phyloP scores from a whole-genome alignment of 1,140 invertebrate genomes.

The Lordiphosa mommai region DNA sequence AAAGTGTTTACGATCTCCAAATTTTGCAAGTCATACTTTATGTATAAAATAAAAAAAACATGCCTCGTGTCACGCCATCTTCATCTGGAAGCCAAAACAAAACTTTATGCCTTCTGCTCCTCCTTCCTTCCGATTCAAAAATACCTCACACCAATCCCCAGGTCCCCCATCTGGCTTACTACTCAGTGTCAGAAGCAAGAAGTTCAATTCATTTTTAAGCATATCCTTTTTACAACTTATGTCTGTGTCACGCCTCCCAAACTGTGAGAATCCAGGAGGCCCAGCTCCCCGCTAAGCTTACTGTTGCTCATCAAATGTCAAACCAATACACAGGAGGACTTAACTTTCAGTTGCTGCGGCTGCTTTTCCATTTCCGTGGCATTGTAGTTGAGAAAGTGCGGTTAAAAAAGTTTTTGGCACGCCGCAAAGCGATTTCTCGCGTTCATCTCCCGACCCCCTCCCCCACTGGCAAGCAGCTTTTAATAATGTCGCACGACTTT shows the following conservation, averaged over 20 bases:
- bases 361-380: constrained; percentile 63
- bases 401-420: constrained; percentile 66
- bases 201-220: constrained; percentile 74
- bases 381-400: constrained; percentile 67
- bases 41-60: too few relatives aligned
- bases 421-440: constrained; percentile 70
- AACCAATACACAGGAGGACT: constrained; percentile 72
- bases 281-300: constrained; percentile 12
- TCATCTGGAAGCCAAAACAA: too few relatives aligned
- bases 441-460: constrained; percentile 10
- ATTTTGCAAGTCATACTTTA: too few relatives aligned
- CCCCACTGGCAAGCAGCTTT: constrained; percentile 38
- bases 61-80: too few relatives aligned
- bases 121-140: neutral
- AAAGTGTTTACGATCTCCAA: too few relatives aligned
- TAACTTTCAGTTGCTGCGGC: constrained; percentile 54
- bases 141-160: neutral
- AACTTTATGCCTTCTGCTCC: too few relatives aligned
- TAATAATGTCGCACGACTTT: constrained; percentile 56
- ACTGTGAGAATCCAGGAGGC: neutral
- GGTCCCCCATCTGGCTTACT: neutral
- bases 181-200: constrained; percentile 49
- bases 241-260: neutral
- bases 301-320: constrained; percentile 75
- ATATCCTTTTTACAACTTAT: constrained; percentile 59